Base-by-base conservation (phyloP, 2,113 vertebrate genomes). In the Paedocypris sp. region DNA sequence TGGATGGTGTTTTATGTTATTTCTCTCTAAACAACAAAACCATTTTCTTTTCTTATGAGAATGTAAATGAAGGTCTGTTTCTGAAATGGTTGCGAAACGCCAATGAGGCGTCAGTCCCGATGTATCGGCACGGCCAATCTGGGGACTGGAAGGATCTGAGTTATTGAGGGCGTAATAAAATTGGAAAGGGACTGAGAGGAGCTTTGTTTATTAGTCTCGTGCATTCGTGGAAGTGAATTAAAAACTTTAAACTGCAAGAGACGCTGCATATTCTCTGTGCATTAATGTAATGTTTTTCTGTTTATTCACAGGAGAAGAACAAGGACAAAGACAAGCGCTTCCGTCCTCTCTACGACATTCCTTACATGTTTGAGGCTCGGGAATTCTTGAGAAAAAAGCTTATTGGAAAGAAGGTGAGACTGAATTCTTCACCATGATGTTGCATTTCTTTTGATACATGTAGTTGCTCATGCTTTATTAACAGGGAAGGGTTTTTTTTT, bases 321-420 rank as follows among this genome's bases (percentile, higher is more conserved):
- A 86, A 92, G 86, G 92, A 97, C 86, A 98, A 92, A 81, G 94
- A 98, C 83, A 92, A 94, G 79, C 93, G 93, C 61, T 92, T 98
- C 65, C 89, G 95, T 56, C 94, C 95, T 0, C 88, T 98, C 6
- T 98, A 98, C 1, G 94, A 98, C 85, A 95, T 98, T 75, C 94
- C 95, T 36, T 98, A 98, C 81, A 98, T 98, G 95, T 98, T 98
- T 9, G 95, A 98, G 76, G 95, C 94, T 50, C 87, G 95, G 7
- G 95, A 98, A 64, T 98, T 98, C 82, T 86, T 99, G 68, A 87
- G 94, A 67, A 99, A 97, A 87, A 99, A 99, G 69, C 89, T 99
- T 51, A 94, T 96, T 1, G 95, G 93, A 12, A 98, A 99, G 68
- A 99, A 98, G 94, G 94, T 95, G 82, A 68, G 51, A n/a, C n/a